These are phyloP conservation scores for Noturus placidus DNA, from an alignment of 2,113 vertebrate species.

Conservation along the genomic window DNA sequence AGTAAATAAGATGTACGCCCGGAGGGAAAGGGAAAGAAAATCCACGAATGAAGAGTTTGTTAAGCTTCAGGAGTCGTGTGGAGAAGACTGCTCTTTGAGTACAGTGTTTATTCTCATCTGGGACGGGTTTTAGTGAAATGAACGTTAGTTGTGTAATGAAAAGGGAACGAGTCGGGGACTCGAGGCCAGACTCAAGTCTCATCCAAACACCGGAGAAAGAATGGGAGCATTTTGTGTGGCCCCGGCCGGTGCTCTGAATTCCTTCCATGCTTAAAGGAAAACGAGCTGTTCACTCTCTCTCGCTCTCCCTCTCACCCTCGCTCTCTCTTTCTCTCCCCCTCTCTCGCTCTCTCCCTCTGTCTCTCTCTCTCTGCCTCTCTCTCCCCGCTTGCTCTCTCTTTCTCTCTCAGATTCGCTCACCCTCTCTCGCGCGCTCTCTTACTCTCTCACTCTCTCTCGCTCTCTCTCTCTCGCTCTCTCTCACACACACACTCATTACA, in stretches of 20 bases:
- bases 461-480: background rate
- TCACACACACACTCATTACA: conserved; percentile 28
- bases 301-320: too few relatives aligned
- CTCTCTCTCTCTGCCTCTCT: background rate
- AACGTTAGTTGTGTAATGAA: conserved; percentile 42
- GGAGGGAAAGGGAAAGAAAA: background rate
- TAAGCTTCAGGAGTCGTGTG: background rate
- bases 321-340: too few relatives aligned
- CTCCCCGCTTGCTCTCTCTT: background rate
- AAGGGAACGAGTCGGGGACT: background rate
- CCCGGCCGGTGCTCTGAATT: conserved; percentile 35
- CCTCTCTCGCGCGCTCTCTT: too few relatives aligned
- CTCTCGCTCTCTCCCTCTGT: background rate
- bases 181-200: conserved; percentile 10
- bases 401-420: too few relatives aligned
- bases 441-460: too few relatives aligned
- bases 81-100: background rate
- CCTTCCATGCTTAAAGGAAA: conserved; percentile 47
- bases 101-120: conserved; percentile 31
- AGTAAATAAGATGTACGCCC: background rate
- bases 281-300: background rate
- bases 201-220: conserved; percentile 38
- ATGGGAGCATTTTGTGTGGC: conserved; percentile 13
- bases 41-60: background rate
- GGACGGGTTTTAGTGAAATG: conserved; percentile 25